These are phyloP conservation scores for Falco rusticolus DNA, from an alignment of 2,797 vertebrate species.

Conservation along the genomic window DNA sequence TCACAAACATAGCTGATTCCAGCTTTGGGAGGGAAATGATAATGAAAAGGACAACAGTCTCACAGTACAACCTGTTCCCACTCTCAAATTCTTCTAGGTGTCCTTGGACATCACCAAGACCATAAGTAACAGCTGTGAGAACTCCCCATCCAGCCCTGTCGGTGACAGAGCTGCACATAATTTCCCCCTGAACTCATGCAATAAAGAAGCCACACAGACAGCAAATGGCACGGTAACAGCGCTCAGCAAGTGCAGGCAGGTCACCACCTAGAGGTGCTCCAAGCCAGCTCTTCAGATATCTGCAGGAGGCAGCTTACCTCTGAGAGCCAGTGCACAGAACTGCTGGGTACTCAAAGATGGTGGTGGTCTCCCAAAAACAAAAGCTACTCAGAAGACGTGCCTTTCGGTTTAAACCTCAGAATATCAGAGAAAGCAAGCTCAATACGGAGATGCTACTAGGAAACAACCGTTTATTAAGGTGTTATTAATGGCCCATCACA, in stretches of 20 bases:
- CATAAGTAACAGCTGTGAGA: fast-evolving
- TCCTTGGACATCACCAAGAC: background rate
- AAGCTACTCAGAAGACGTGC: background rate
- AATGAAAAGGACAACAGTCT: background rate
- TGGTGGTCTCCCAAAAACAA: background rate
- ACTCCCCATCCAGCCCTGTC: background rate
- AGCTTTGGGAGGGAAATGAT: fast-evolving
- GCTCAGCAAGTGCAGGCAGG: background rate
- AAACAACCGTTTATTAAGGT: background rate
- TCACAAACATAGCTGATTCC: background rate
- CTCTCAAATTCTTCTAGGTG: background rate
- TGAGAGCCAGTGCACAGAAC: background rate
- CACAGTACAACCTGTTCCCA: background rate
- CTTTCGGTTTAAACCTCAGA: background rate
- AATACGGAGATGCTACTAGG: background rate
- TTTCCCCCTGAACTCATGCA: background rate
- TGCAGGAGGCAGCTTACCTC: background rate
- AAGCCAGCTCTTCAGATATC: background rate
- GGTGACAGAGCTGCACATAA: background rate
- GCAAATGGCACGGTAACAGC: background rate
- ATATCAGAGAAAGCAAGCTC: background rate
- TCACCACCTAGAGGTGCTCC: constrained; percentile 33
- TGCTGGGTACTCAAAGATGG: background rate
- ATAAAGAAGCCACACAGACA: background rate
- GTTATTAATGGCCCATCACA: background rate